Conservation (phyloP, 2,888 invertebrate species). For the Sphinx pinastri region DNA sequence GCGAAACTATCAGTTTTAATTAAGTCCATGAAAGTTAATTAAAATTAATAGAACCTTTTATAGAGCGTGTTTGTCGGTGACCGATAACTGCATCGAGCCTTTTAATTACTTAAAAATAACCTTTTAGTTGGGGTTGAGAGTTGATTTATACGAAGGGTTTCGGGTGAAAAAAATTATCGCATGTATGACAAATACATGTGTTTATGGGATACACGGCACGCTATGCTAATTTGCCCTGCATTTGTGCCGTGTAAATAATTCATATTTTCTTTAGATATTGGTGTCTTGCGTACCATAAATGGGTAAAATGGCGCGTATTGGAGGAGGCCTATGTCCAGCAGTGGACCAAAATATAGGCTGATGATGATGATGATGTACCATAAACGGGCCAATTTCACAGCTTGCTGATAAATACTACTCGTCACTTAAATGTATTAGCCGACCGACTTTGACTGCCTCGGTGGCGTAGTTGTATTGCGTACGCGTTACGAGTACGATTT, state of each 20-base stretch:
- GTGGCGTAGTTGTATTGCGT: too few species aligned
- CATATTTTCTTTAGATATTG: neutral
- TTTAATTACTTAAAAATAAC: slow-evolving; percentile 27
- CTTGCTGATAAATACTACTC: too few species aligned
- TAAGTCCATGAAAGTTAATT: slow-evolving; percentile 47
- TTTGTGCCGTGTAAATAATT: neutral
- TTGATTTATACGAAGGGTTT: slow-evolving; percentile 8
- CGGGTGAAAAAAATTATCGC: slow-evolving; percentile 11
- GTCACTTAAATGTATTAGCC: too few species aligned
- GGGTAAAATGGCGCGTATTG: too few species aligned
- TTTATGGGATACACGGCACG: neutral
- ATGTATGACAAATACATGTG: slow-evolving; percentile 3
- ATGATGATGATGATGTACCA: too few species aligned
- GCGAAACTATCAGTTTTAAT: slow-evolving; percentile 50
- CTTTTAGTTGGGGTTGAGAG: slow-evolving; percentile 9
- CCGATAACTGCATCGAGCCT: slow-evolving; percentile 28
- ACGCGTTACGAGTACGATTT: too few species aligned
- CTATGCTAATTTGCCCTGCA: slow-evolving; percentile 2
- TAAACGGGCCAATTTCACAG: too few species aligned
- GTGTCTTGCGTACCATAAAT: too few species aligned
- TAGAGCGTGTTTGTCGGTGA: slow-evolving; percentile 29
- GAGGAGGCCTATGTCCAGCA: too few species aligned
- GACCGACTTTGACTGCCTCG: too few species aligned
- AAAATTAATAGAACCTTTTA: slow-evolving; percentile 45
- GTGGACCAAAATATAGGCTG: too few species aligned